phyloP scores from a whole-genome alignment of 2,113 vertebrate genomes.

The Anas platyrhynchos region DNA sequence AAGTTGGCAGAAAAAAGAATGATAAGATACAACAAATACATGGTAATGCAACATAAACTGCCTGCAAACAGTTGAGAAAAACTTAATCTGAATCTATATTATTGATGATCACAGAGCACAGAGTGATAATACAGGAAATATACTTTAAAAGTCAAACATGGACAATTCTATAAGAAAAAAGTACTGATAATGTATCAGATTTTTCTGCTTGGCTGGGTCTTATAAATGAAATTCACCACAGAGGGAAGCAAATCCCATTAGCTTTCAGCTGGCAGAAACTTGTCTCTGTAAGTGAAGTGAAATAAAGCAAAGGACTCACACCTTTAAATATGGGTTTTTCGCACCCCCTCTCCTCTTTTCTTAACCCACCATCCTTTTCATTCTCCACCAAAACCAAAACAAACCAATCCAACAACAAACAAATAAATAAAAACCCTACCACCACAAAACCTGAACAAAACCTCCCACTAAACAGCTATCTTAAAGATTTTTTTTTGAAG shows the following conservation, averaged over 20 bases:
- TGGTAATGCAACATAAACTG: not conserved
- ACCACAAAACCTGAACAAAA: not conserved
- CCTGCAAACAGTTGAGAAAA: not conserved
- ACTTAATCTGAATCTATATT: not conserved
- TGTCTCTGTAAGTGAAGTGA: not conserved
- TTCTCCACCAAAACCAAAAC: not conserved
- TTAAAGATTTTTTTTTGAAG: not conserved
- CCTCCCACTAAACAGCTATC: not conserved
- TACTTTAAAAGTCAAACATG: not conserved
- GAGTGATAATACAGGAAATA: not conserved
- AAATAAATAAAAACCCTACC: not conserved
- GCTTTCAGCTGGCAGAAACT: not conserved
- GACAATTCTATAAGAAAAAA: not conserved
- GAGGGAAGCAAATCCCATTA: not conserved
- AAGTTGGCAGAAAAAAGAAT: not conserved
- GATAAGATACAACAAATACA: not conserved
- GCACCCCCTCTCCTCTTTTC: not conserved
- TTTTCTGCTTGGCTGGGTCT: not conserved
- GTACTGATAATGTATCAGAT: not conserved
- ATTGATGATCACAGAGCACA: not conserved
- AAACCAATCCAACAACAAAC: not conserved
- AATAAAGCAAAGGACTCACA: not conserved
- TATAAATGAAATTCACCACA: not conserved
- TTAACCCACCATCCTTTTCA: too few species aligned
- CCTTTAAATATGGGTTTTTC: not conserved